Evolutionary conservation across 2,888 invertebrate genomes (phyloP).

Genomic region (Nephrocerus scutellatus): DNA sequence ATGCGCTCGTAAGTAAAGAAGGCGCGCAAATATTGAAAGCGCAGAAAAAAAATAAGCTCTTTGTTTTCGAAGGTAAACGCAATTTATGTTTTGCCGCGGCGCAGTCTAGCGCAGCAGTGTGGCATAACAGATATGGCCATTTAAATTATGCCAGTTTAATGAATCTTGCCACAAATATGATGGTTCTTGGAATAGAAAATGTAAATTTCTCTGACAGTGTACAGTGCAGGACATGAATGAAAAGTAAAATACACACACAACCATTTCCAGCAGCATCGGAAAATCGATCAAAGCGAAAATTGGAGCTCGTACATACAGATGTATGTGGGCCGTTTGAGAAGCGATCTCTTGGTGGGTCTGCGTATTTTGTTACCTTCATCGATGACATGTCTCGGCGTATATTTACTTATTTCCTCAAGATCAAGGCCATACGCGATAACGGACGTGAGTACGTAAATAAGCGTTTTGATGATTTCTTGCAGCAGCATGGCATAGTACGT

Average conservation of each 20-base stretch:
- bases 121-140: slow-evolving; percentile 13
- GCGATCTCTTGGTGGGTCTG: slow-evolving; percentile 14
- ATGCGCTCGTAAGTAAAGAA: not conserved
- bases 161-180: slow-evolving; percentile 6
- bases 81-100: slow-evolving; percentile 4
- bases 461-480: slow-evolving; percentile 15
- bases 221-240: no score
- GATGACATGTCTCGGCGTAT: slow-evolving; percentile 13
- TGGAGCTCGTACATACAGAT: slow-evolving; percentile 15
- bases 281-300: slow-evolving; percentile 7
- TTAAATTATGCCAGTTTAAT: slow-evolving; percentile 10
- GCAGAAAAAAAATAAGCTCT: slow-evolving; percentile 8
- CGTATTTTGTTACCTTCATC: slow-evolving; percentile 11
- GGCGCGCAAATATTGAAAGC: not conserved
- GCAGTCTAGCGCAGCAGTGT: slow-evolving; percentile 3
- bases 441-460: slow-evolving; percentile 16
- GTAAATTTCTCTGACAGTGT: slow-evolving; percentile 8
- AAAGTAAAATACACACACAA: slow-evolving; percentile 13
- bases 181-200: slow-evolving; percentile 11
- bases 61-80: slow-evolving; percentile 7
- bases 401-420: slow-evolving; percentile 13
- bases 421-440: slow-evolving; percentile 17
- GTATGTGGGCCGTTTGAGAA: slow-evolving; percentile 14
- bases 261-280: slow-evolving; percentile 12
- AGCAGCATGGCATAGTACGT: slow-evolving; percentile 16